These are phyloP conservation scores for Keiferia lycopersicella DNA, from an alignment of 2,888 invertebrate genomes.

Conservation along the genomic window DNA sequence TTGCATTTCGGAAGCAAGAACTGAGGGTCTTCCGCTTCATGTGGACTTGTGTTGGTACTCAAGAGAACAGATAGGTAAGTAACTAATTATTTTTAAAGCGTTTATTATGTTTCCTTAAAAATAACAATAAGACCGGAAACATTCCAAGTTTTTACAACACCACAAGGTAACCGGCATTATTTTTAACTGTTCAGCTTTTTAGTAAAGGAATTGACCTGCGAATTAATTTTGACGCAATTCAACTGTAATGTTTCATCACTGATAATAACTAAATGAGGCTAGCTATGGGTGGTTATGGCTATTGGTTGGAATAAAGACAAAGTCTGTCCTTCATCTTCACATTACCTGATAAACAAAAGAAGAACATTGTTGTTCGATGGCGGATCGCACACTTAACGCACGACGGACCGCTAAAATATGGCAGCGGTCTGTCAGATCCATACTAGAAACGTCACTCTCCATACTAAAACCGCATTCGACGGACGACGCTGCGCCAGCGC, in stretches of 20 bases:
- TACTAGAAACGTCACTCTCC: too few species aligned
- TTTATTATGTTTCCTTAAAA: conserved; percentile 9
- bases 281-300: neutral
- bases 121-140: conserved; percentile 8
- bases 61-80: neutral
- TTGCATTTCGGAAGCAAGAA: neutral
- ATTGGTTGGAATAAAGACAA: conserved; percentile 20
- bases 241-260: conserved; percentile 36
- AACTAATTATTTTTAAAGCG: neutral
- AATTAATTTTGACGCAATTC: conserved; percentile 29
- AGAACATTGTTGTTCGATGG: neutral
- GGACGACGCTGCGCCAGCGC: too few species aligned
- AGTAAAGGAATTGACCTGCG: neutral
- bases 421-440: too few species aligned
- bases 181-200: neutral
- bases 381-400: too few species aligned
- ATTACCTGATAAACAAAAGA: conserved; percentile 7
- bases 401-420: too few species aligned
- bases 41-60: conserved; percentile 42
- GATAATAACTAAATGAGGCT: conserved; percentile 9
- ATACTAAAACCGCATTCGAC: too few species aligned
- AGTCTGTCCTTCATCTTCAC: conserved; percentile 19
- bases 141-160: neutral
- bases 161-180: conserved; percentile 3
- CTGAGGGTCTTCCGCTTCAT: conserved; percentile 32